Conservation (phyloP, 2,113 vertebrate genomes). For the Zonotrichia leucophrys region DNA sequence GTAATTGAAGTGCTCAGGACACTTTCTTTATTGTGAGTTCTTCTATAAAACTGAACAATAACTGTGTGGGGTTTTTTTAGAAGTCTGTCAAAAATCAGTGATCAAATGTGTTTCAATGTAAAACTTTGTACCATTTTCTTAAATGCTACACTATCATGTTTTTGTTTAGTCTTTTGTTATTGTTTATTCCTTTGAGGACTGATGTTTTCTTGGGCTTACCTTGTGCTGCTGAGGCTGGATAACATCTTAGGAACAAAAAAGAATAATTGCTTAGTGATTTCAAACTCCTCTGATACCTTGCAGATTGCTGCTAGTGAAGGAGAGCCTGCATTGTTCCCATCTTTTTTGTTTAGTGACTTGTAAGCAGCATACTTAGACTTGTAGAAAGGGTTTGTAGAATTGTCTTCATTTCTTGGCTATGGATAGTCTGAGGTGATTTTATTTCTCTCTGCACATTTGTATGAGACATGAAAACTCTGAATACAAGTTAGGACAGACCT, state of each 20-base stretch:
- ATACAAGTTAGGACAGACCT: background rate
- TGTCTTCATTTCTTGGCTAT: background rate
- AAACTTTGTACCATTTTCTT: background rate
- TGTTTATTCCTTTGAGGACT: background rate
- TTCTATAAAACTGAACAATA: background rate
- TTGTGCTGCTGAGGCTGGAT: background rate
- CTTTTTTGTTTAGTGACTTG: background rate
- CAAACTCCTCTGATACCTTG: background rate
- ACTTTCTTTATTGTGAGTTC: background rate
- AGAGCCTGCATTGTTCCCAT: background rate
- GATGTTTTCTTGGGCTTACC: background rate
- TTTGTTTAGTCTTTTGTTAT: background rate
- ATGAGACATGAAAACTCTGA: background rate
- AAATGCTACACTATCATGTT: background rate
- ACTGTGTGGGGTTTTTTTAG: background rate
- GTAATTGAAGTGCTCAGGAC: background rate
- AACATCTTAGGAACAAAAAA: background rate
- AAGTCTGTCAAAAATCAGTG: background rate
- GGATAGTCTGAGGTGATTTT: background rate
- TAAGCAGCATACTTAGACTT: background rate
- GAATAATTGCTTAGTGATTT: background rate
- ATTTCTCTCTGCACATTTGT: background rate
- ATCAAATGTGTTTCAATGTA: background rate
- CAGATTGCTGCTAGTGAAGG: background rate
- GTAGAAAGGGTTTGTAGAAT: background rate